Evolutionary conservation across 2,888 invertebrate species (phyloP).

Genomic region (Stenoptilia bipunctidactyla): DNA sequence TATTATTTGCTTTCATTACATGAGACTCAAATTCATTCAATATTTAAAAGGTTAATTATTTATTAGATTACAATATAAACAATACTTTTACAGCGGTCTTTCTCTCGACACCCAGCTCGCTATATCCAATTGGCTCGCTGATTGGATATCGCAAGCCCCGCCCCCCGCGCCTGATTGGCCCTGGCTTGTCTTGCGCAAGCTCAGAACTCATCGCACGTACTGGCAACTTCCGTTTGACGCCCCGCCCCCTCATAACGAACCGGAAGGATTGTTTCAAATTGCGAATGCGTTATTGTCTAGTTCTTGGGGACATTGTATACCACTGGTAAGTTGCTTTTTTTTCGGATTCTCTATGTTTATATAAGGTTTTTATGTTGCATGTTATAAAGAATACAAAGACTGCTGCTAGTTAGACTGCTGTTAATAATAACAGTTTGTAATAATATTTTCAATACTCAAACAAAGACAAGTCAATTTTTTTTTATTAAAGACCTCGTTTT

Average conservation of each 20-base stretch:
- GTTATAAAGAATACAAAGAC: no score
- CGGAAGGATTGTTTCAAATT: conserved; percentile 23
- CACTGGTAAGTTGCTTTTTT: conserved; percentile 39
- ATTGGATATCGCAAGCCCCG: conserved; percentile 4
- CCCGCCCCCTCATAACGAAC: conserved; percentile 24
- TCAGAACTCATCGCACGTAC: conserved; percentile 36
- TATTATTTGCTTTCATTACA: no score
- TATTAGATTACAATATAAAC: not conserved
- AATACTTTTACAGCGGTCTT: conserved; percentile 34
- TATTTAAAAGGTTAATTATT: no score
- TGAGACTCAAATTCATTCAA: no score
- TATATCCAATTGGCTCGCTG: conserved; percentile 37
- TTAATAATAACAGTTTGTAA: no score
- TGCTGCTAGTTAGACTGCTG: no score
- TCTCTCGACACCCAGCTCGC: conserved; percentile 35
- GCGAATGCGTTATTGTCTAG: conserved; percentile 38
- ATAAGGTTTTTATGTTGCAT: no score
- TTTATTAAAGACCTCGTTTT: no score
- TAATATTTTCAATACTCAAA: no score
- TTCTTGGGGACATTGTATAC: conserved; percentile 54
- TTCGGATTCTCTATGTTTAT: no score
- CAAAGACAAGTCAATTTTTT: no score
- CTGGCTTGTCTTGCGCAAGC: conserved; percentile 34
- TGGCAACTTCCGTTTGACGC: conserved; percentile 34
- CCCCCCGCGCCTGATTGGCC: conserved; percentile 29